Percentiles rank a stretch among this genome's conserved stretches.
These are phyloP conservation scores for Cabera pusaria DNA, from an alignment of 2,888 invertebrate genomes.

Conservation along the genomic window DNA sequence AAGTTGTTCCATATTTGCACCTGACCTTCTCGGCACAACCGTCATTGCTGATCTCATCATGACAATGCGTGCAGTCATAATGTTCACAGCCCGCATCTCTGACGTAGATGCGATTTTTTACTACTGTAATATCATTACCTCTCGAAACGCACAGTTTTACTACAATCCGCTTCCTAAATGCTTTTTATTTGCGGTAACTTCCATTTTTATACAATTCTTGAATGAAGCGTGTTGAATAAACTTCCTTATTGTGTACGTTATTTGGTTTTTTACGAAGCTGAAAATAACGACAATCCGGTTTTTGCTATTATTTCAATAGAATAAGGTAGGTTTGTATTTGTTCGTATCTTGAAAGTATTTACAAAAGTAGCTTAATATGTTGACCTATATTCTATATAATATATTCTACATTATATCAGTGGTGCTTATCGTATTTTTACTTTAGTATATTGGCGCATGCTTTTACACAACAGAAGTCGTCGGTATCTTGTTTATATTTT, in stretches of 20 bases:
- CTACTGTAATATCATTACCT: constrained; percentile 11
- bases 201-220: constrained; percentile 14
- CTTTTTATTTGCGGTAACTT: constrained; percentile 9
- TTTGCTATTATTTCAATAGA: no score
- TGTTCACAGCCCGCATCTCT: constrained; percentile 18
- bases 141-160: constrained; percentile 7
- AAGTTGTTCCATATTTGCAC: constrained; percentile 21
- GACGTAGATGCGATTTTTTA: constrained; percentile 23
- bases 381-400: no score
- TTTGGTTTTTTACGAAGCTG: background rate
- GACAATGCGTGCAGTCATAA: constrained; percentile 29
- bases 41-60: constrained; percentile 36
- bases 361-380: no score
- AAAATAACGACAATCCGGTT: no score
- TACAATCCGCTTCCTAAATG: constrained; percentile 14
- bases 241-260: constrained; percentile 7
- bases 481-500: no score
- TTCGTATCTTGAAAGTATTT: no score
- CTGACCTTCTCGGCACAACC: constrained; percentile 27
- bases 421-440: no score
- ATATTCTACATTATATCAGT: no score
- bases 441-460: no score
- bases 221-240: constrained; percentile 10
- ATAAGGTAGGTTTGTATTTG: no score
- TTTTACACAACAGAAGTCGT: no score